Evolutionary conservation across 2,797 vertebrate genomes (phyloP).

Genomic region (Synanceia verrucosa): DNA sequence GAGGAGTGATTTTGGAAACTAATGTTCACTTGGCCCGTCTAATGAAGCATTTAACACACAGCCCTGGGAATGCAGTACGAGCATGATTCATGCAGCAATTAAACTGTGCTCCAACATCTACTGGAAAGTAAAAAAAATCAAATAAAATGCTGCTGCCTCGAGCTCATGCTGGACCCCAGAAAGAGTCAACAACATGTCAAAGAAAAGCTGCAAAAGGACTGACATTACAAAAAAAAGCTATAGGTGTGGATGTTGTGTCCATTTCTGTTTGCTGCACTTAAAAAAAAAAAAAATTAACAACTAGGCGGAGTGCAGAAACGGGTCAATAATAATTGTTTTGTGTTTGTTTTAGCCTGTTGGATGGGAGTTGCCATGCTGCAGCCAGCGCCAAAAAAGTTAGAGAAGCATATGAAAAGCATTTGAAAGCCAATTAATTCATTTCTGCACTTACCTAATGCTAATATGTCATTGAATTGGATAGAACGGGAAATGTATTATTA

Average conservation of each 20-base stretch:
- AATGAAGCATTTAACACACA: conserved; percentile 64
- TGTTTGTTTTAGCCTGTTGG: conserved; percentile 36
- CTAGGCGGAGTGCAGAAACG: conserved; percentile 16
- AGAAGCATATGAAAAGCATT: conserved; percentile 32
- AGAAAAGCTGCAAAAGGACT: background rate
- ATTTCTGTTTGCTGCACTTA: conserved; percentile 10
- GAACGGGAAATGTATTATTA: background rate
- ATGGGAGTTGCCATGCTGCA: conserved; percentile 29
- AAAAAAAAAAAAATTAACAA: too few relatives aligned
- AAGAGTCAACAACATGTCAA: background rate
- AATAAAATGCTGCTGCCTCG: conserved; percentile 4
- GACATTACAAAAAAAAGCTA: background rate
- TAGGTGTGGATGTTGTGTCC: background rate
- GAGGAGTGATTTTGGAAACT: conserved; percentile 54
- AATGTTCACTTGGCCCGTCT: conserved; percentile 57
- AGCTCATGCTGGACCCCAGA: conserved; percentile 5
- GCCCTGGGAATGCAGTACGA: conserved; percentile 56
- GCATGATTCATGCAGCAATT: conserved; percentile 67
- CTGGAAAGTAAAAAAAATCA: conserved; percentile 28
- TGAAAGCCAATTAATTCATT: conserved; percentile 22
- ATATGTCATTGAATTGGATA: conserved; percentile 14
- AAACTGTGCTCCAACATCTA: conserved; percentile 48
- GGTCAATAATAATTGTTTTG: conserved; percentile 17
- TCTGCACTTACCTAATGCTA: conserved; percentile 36
- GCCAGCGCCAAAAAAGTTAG: conserved; percentile 14